A percentile compares a stretch with the other conserved stretches of the same genome.
Conservation (phyloP, 2,888 invertebrate genomes). For the Encarsia formosa region DNA sequence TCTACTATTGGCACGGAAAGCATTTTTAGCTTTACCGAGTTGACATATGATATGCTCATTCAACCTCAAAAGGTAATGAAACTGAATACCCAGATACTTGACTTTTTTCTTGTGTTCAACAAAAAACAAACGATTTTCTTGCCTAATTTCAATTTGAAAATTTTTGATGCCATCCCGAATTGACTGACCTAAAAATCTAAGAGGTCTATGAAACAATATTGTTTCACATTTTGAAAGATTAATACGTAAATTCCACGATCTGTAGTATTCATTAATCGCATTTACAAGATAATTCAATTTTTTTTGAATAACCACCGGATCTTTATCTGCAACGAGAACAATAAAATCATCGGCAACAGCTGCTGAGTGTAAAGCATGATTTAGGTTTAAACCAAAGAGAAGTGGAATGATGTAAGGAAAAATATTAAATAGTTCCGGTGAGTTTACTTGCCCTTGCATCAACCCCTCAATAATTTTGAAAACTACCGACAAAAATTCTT, state of each 20-base stretch:
- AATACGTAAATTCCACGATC: constrained; percentile 14
- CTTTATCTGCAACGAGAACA: neutral
- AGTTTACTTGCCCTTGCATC: constrained; percentile 27
- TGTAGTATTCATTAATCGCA: constrained; percentile 10
- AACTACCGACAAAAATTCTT: too few species aligned
- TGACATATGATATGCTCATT: neutral
- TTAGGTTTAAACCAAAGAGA: constrained; percentile 19
- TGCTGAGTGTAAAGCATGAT: neutral
- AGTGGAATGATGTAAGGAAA: constrained; percentile 22
- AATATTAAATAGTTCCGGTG: constrained; percentile 27
- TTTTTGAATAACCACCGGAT: neutral
- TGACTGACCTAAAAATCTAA: neutral
- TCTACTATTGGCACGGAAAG: neutral
- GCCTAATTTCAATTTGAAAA: constrained; percentile 13
- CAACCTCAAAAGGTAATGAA: constrained; percentile 3
- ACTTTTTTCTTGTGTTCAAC: neutral
- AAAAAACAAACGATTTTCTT: neutral
- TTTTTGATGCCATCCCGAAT: neutral
- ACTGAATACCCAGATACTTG: constrained; percentile 14
- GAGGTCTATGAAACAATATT: constrained; percentile 15
- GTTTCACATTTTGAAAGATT: constrained; percentile 22
- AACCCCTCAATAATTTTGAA: constrained; percentile 18
- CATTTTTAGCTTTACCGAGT: neutral
- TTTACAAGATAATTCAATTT: constrained; percentile 10
- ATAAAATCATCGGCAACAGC: constrained; percentile 29